Percentiles rank a stretch among this genome's conserved stretches.
These are phyloP conservation scores for Pontoporia blainvillei DNA, from an alignment of 2,113 vertebrate genomes.

Conservation along the genomic window DNA sequence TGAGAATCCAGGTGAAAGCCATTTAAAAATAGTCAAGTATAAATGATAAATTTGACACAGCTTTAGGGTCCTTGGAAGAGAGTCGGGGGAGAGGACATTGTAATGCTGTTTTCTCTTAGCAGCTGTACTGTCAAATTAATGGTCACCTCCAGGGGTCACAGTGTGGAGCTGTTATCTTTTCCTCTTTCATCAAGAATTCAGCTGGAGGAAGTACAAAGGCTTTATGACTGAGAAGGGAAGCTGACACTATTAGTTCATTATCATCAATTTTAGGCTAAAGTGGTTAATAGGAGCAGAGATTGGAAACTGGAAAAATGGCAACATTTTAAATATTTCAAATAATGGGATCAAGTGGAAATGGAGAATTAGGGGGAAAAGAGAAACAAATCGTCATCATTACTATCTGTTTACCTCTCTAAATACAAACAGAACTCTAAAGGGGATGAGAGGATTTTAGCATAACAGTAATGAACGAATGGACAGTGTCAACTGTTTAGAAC, in stretches of 20 bases:
- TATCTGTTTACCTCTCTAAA: constrained; percentile 58
- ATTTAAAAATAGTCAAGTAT: constrained; percentile 80
- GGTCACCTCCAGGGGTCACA: constrained; percentile 81
- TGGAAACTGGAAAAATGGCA: constrained; percentile 73
- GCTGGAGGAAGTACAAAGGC: constrained; percentile 79
- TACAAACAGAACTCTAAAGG: constrained; percentile 59
- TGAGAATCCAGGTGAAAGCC: constrained; percentile 87
- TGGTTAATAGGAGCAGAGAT: constrained; percentile 74
- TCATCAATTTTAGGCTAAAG: constrained; percentile 80
- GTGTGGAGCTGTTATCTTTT: constrained; percentile 80
- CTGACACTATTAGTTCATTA: constrained; percentile 84
- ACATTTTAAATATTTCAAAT: constrained; percentile 75
- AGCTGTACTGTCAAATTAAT: constrained; percentile 81
- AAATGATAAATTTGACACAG: constrained; percentile 81
- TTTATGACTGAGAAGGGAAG: constrained; percentile 79
- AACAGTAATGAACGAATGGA: constrained; percentile 59
- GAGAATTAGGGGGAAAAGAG: constrained; percentile 40
- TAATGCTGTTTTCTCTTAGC: constrained; percentile 78
- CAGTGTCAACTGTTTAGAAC: constrained; percentile 1
- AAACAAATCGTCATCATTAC: constrained; percentile 47
- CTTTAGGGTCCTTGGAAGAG: constrained; percentile 73
- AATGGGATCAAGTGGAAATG: constrained; percentile 40
- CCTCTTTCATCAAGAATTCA: constrained; percentile 82
- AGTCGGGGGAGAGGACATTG: constrained; percentile 60
- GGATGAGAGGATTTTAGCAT: constrained; percentile 62